A percentile compares a stretch with the other conserved stretches of the same genome.
Conservation (phyloP, 2,797 vertebrate genomes). For the Corythornis leucogaster region DNA sequence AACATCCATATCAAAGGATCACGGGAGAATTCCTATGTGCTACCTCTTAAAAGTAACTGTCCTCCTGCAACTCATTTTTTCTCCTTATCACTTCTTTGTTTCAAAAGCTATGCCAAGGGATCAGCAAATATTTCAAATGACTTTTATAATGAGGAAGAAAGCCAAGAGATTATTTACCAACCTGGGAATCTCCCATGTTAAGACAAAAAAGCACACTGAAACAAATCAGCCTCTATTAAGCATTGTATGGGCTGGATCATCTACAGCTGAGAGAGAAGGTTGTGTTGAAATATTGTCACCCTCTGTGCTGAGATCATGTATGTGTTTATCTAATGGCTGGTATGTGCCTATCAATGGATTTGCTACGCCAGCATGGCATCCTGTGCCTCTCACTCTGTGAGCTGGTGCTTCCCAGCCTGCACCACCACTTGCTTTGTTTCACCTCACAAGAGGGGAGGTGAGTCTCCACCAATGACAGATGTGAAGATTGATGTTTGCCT, state of each 20-base stretch:
- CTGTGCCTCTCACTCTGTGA: fast-evolving
- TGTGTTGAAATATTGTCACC: neutral
- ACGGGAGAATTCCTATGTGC: neutral
- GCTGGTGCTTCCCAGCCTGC: neutral
- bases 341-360: neutral
- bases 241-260: neutral
- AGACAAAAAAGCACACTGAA: neutral
- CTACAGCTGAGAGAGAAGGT: neutral
- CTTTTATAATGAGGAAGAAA: neutral
- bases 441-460: neutral
- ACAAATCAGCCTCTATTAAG: neutral
- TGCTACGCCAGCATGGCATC: neutral
- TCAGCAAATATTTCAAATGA: constrained; percentile 17
- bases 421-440: neutral
- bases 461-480: neutral
- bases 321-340: neutral
- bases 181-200: neutral
- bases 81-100: neutral
- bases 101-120: neutral
- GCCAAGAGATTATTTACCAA: neutral
- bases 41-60: neutral
- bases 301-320: neutral
- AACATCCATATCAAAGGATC: neutral
- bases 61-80: neutral
- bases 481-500: neutral